phyloP scores from a whole-genome alignment of 2,888 invertebrate genomes.

The Lamellibrachia satsuma region DNA sequence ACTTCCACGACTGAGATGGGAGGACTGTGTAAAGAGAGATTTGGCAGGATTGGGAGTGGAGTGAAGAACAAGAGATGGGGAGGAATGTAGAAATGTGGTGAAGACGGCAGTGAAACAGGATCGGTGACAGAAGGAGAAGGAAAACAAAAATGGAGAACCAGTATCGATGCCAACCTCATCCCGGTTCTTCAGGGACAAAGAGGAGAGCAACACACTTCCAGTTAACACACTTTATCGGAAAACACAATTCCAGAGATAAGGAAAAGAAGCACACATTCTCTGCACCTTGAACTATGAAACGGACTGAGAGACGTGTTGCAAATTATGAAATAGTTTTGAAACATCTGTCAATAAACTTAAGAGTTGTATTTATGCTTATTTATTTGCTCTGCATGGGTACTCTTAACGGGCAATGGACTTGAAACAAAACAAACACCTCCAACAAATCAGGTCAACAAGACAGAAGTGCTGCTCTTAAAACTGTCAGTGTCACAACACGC shows the following conservation, averaged over 20 bases:
- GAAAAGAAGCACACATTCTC: background rate
- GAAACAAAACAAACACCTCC: background rate
- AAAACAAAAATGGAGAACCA: no score
- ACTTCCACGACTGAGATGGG: no score
- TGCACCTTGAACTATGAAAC: background rate
- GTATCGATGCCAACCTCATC: no score
- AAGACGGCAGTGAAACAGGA: no score
- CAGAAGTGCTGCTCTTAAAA: background rate
- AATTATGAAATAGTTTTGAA: slow-evolving; percentile 2
- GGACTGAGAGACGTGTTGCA: background rate
- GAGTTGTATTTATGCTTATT: background rate
- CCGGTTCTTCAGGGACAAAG: no score
- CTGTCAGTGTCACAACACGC: background rate
- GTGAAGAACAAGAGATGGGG: no score
- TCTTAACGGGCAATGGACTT: background rate
- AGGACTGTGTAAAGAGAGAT: no score
- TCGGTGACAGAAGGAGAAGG: no score
- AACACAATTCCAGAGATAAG: background rate
- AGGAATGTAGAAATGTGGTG: no score
- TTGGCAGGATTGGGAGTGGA: no score
- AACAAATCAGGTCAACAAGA: background rate
- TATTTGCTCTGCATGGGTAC: background rate
- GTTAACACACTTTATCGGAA: background rate
- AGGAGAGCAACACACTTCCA: no score
- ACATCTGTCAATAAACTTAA: background rate